A percentile compares a stretch with the other conserved stretches of the same genome.
phyloP scores from a whole-genome alignment of 2,888 invertebrate species.

The Andrena dorsata region DNA sequence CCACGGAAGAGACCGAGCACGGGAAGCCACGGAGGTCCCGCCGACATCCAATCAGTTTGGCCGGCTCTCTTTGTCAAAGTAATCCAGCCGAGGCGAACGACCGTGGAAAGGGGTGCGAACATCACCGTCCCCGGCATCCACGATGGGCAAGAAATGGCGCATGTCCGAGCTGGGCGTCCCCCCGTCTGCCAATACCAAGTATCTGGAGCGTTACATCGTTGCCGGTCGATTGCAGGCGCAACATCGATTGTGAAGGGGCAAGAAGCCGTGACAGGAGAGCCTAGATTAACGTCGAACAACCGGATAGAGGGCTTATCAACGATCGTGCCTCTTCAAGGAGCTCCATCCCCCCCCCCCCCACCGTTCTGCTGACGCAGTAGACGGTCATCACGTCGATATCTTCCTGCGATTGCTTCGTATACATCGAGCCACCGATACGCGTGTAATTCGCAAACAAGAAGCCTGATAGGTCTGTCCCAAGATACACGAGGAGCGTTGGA shows the following conservation, averaged over 20 bases:
- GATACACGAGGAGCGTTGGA: too few species aligned
- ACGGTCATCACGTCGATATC: too few species aligned
- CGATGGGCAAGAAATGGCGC: conserved; percentile 58
- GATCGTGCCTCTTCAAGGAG: conserved; percentile 17
- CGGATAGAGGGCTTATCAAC: conserved; percentile 47
- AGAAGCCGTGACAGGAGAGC: conserved; percentile 38
- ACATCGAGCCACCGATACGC: too few species aligned
- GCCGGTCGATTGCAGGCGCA: conserved; percentile 68
- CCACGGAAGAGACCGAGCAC: neutral
- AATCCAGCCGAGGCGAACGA: conserved; percentile 28
- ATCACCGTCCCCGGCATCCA: conserved; percentile 33
- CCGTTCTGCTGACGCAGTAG: too few species aligned
- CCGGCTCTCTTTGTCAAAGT: conserved; percentile 16
- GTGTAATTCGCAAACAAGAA: too few species aligned
- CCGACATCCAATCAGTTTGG: conserved; percentile 19
- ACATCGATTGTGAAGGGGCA: conserved; percentile 63
- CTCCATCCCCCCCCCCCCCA: conserved; percentile 10
- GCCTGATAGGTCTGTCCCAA: too few species aligned
- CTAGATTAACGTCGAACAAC: conserved; percentile 11
- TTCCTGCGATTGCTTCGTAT: too few species aligned
- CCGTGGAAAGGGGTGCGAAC: neutral
- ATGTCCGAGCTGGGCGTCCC: conserved; percentile 53
- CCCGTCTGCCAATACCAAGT: conserved; percentile 70
- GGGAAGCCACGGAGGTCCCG: conserved; percentile 6
- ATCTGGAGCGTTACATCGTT: conserved; percentile 67